These are phyloP conservation scores for Arremon aurantiirostris DNA, from an alignment of 2,797 vertebrate species.

Conservation along the genomic window DNA sequence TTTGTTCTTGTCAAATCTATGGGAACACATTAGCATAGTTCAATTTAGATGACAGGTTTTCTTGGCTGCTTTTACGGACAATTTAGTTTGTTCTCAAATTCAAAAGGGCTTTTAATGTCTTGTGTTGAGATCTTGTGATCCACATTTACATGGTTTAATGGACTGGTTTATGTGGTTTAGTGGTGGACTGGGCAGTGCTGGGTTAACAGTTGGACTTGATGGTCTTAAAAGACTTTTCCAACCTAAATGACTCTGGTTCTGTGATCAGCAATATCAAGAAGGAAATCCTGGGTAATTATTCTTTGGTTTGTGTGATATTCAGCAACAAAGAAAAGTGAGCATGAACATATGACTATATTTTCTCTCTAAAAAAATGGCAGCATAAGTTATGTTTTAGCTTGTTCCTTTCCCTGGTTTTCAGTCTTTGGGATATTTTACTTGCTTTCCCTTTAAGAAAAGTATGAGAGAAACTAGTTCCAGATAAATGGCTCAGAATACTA, in stretches of 20 bases:
- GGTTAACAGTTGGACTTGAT: not conserved
- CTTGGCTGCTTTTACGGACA: not conserved
- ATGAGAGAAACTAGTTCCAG: not conserved
- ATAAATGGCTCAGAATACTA: not conserved
- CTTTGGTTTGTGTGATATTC: not conserved
- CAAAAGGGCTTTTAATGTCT: not conserved
- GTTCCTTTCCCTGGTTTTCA: not conserved
- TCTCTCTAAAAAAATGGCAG: not conserved
- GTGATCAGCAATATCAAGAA: not conserved
- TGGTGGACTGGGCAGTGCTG: not conserved
- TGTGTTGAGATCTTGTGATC: not conserved
- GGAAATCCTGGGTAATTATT: not conserved
- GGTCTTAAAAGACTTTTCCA: not conserved
- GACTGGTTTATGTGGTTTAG: not conserved
- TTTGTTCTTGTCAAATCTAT: slow-evolving; percentile 1
- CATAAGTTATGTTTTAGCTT: not conserved
- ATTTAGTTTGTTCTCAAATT: not conserved
- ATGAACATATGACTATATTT: not conserved
- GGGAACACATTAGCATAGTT: not conserved
- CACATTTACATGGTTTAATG: not conserved
- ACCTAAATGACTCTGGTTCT: not conserved
- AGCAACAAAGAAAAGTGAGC: not conserved
- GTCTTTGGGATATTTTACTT: not conserved
- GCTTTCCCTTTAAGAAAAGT: not conserved
- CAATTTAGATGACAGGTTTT: not conserved